Base-by-base conservation (phyloP, 2,797 vertebrate genomes). In the Linurgus olivaceus region DNA sequence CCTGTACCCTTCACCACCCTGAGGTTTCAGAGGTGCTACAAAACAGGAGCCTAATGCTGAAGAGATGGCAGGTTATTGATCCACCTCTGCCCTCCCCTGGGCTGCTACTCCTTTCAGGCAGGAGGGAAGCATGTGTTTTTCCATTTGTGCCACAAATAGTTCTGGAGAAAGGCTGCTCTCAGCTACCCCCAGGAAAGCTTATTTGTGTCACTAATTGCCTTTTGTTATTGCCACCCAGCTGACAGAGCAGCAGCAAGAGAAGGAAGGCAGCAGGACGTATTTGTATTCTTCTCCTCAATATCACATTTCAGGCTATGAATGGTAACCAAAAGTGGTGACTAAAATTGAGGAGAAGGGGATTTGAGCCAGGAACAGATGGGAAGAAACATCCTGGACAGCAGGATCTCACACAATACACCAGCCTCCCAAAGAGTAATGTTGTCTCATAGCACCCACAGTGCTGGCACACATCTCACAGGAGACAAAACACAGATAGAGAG, bases 331-430 rank as follows among this genome's bases (percentile, higher is more conserved):
- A 90, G 55, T 42, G 83, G 76, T 6, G 8, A 81, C 91, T 88
- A 78, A 76, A 93, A 91, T 0, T 50, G 47, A 93, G 61, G 77
- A 86, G 80, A 72, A 74, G 61, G 66, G 75, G 91, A 94, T 76
- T 14, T 72, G 61, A 84, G 85, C 87, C 89, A 95, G 79, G 82
- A 96, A 94, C 95, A 97, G 94, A 96, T 90, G 85, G 87, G 55
- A 94, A 78, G 70, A 94, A 90, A 91, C 85, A 94, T 88, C 91
- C 95, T 76, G 91, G 82, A 57, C 73, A 91, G 96, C 81, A 93
- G 85, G 94, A 95, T 88, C 61, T 80, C 92, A 94, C 82, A 88
- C 66, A 70, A 72, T 25, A 9, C 67, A 93, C 10, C 78, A 88
- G 75, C 4, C 81, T 91, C 89, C 68, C 66, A 20, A 85, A 71